phyloP scores from a whole-genome alignment of 1,140 invertebrate genomes.

The Popillia japonica region DNA sequence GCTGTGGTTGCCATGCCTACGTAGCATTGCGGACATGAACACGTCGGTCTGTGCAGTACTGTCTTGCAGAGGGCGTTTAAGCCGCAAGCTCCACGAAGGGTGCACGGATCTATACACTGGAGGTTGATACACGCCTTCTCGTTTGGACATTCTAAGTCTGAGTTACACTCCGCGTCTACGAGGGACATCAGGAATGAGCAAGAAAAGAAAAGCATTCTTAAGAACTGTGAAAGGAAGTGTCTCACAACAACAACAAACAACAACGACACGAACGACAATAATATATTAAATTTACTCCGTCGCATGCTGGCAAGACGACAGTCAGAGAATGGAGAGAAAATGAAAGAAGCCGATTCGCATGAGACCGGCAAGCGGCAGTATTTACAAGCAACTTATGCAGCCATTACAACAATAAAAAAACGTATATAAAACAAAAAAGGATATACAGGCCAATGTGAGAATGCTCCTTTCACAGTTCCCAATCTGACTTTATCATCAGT shows the following conservation, averaged over 20 bases:
- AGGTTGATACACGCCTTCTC: conserved; percentile 89
- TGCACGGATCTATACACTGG: conserved; percentile 89
- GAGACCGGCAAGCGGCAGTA: conserved; percentile 66
- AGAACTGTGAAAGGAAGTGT: conserved; percentile 80
- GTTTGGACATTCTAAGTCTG: conserved; percentile 88
- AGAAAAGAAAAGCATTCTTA: conserved; percentile 73
- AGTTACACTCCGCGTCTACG: conserved; percentile 88
- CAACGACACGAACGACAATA: conserved; percentile 37
- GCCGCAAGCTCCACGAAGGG: conserved; percentile 85
- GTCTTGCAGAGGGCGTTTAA: conserved; percentile 87
- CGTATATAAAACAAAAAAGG: conserved; percentile 50
- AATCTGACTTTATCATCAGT: conserved; percentile 63
- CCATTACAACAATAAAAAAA: conserved; percentile 48
- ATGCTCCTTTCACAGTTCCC: conserved; percentile 71
- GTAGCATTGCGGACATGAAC: conserved; percentile 87
- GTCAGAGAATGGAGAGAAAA: conserved; percentile 59
- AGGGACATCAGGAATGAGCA: conserved; percentile 59
- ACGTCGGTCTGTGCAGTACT: conserved; percentile 81
- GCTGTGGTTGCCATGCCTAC: conserved; percentile 79
- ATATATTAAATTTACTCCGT: conserved; percentile 55
- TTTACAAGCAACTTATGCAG: conserved; percentile 67
- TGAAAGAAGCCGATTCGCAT: conserved; percentile 60
- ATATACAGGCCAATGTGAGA: conserved; percentile 69
- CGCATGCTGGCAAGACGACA: conserved; percentile 70
- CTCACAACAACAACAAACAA: conserved; percentile 67